Evolutionary conservation across 2,888 invertebrate species (phyloP).

Genomic region (Tinea pellionella): DNA sequence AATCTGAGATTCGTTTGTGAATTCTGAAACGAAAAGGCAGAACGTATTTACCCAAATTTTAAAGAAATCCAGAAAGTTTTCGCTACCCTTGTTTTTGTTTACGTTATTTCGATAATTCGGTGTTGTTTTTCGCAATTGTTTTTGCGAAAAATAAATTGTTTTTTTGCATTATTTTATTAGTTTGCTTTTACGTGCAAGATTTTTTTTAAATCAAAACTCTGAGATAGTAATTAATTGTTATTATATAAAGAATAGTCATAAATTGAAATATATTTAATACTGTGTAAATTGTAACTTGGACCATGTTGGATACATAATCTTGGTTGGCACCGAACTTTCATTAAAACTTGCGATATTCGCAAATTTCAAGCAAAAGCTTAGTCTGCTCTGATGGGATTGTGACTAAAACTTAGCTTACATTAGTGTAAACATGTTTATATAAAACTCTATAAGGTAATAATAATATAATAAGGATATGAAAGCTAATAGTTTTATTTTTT

Average conservation of each 20-base stretch:
- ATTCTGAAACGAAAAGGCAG: slow-evolving; percentile 21
- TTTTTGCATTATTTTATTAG: neutral
- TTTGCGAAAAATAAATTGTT: neutral
- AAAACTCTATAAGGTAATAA: no score
- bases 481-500: no score
- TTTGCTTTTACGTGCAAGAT: neutral
- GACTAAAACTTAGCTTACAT: slow-evolving; percentile 4
- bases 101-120: slow-evolving; percentile 14
- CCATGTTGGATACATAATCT: neutral
- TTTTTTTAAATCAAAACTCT: neutral
- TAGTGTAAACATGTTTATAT: neutral
- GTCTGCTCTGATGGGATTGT: slow-evolving; percentile 6
- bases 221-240: no score
- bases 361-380: slow-evolving; percentile 3
- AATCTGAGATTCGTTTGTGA: slow-evolving; percentile 24
- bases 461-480: no score
- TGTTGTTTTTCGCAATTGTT: neutral
- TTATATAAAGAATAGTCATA: no score
- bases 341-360: slow-evolving; percentile 9
- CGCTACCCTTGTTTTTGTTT: slow-evolving; percentile 14
- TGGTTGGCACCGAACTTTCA: slow-evolving; percentile 6
- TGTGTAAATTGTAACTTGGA: neutral
- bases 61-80: slow-evolving; percentile 18
- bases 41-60: slow-evolving; percentile 25
- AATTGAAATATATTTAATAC: neutral